Evolutionary conservation across 2,113 vertebrate species (phyloP).

Genomic region (Castor canadensis): DNA sequence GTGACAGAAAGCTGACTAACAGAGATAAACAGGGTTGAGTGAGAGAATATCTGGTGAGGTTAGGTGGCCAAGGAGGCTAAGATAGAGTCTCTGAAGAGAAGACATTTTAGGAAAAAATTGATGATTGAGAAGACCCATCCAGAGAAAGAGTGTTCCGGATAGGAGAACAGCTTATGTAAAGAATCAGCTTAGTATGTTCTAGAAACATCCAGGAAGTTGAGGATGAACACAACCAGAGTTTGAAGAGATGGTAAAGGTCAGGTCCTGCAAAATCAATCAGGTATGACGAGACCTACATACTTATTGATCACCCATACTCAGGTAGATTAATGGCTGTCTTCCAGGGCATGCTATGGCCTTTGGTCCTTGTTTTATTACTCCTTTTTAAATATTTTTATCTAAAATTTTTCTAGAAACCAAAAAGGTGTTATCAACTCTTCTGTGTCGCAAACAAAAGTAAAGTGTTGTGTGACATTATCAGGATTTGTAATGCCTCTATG

Average conservation of each 20-base stretch:
- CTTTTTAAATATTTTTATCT: not conserved
- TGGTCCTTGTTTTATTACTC: not conserved
- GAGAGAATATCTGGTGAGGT: not conserved
- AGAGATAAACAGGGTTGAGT: not conserved
- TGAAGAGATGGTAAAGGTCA: not conserved
- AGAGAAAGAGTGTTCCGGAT: not conserved
- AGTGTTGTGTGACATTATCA: not conserved
- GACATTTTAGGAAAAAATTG: not conserved
- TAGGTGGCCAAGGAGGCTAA: not conserved
- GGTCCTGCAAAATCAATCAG: not conserved
- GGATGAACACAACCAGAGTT: not conserved
- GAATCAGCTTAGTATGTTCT: not conserved
- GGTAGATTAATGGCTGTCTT: no score
- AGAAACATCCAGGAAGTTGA: not conserved
- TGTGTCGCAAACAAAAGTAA: not conserved
- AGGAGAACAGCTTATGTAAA: not conserved
- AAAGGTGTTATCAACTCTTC: not conserved
- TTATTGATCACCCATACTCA: rapidly evolving
- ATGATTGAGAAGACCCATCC: not conserved
- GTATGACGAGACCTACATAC: rapidly evolving
- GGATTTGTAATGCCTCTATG: not conserved
- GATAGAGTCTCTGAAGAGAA: not conserved
- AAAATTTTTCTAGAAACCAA: constrained; percentile 14
- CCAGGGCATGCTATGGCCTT: not conserved
- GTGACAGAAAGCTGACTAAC: not conserved